Conservation (phyloP, 2,888 invertebrate genomes). For the Pseudococcus jackbeardsleyi region DNA sequence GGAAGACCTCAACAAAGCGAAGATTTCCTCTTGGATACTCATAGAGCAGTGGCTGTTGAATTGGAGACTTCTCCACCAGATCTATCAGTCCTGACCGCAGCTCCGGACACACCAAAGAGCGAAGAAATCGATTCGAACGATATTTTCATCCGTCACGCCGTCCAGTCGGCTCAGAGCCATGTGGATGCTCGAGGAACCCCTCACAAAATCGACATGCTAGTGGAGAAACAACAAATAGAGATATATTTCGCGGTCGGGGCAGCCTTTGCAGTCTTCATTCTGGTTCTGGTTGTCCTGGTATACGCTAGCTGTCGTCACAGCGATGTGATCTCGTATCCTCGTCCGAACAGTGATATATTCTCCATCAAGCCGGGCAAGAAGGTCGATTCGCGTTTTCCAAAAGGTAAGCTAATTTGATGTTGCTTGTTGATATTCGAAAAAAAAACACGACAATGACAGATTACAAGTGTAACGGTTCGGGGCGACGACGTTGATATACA, state of each 20-base stretch:
- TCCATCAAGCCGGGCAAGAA: constrained; percentile 60
- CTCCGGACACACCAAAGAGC: not conserved
- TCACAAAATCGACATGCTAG: constrained; percentile 57
- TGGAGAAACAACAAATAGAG: constrained; percentile 55
- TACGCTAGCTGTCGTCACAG: constrained; percentile 62
- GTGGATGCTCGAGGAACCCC: not conserved
- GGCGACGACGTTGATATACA: not conserved
- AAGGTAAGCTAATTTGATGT: constrained; percentile 57
- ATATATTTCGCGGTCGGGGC: constrained; percentile 34
- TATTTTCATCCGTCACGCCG: not conserved
- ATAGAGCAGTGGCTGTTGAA: constrained; percentile 65
- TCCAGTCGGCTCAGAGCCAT: not conserved
- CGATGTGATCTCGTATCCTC: constrained; percentile 61
- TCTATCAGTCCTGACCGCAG: not conserved
- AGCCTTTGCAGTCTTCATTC: constrained; percentile 47
- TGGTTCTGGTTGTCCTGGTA: constrained; percentile 48
- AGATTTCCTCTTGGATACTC: constrained; percentile 65
- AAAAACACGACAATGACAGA: constrained; percentile 7
- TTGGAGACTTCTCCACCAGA: constrained; percentile 62
- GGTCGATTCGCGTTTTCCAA: constrained; percentile 61
- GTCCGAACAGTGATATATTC: constrained; percentile 58
- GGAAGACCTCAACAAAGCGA: constrained; percentile 64
- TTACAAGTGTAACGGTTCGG: constrained; percentile 23
- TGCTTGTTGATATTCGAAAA: not conserved
- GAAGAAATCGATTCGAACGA: constrained; percentile 37